Evolutionary conservation across 2,113 vertebrate species (phyloP).

Genomic region (Bos taurus): ARS-UCD2.0 NC_082638.1:2885001-2885500

Average conservation of each 20-base stretch:
- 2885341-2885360: not conserved
- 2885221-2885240: not conserved
- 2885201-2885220: not conserved
- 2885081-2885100: too few relatives aligned
- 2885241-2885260: not conserved
- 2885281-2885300: fast-evolving
- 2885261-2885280: not conserved
- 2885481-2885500: fast-evolving
- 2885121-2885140: not conserved
- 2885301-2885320: not conserved
- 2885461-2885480: not conserved
- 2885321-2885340: too few relatives aligned
- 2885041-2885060: not conserved
- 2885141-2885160: not conserved
- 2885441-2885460: not conserved
- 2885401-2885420: not conserved
- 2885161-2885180: not conserved
- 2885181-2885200: not conserved
- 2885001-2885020: fast-evolving
- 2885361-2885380: not conserved
- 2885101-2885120: not conserved
- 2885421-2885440: not conserved
- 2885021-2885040: fast-evolving
- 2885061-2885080: not conserved
- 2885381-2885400: fast-evolving